Evolutionary conservation across 1,140 invertebrate genomes (phyloP).

Genomic region (Ylistrum balloti): DNA sequence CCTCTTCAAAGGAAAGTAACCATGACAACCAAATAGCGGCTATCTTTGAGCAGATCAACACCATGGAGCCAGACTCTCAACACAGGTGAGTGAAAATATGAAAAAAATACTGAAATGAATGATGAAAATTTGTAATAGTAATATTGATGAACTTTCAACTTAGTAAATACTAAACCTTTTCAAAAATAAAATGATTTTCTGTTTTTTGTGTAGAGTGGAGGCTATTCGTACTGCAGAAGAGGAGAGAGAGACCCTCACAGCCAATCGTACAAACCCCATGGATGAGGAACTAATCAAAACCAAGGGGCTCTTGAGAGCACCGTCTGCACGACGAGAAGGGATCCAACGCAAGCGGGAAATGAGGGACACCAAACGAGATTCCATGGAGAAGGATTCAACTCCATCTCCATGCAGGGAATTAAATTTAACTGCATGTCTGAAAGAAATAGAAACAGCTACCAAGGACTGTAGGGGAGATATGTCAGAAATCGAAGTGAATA

Average conservation of each 20-base stretch:
- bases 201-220: conserved; percentile 73
- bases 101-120: too few species aligned
- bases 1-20: conserved; percentile 60
- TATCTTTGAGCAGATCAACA: conserved; percentile 77
- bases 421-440: not conserved
- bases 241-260: conserved; percentile 69
- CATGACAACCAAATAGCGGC: conserved; percentile 76
- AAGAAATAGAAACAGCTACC: not conserved
- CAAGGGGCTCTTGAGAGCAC: conserved; percentile 74
- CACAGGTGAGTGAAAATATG: conserved; percentile 70
- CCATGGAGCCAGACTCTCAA: conserved; percentile 79
- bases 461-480: not conserved
- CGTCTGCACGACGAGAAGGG: conserved; percentile 67
- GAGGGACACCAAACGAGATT: too few species aligned
- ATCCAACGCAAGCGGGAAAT: conserved; percentile 54
- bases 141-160: too few species aligned
- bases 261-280: conserved; percentile 75
- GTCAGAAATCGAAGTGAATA: not conserved
- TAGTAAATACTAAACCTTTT: too few species aligned
- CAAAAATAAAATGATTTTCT: not conserved
- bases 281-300: conserved; percentile 79
- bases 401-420: not conserved
- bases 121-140: too few species aligned
- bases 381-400: conserved; percentile 44
- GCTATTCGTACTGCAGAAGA: conserved; percentile 76